These are phyloP conservation scores for Muraenolepis orangiensis DNA, from an alignment of 2,797 vertebrate species.

Conservation along the genomic window DNA sequence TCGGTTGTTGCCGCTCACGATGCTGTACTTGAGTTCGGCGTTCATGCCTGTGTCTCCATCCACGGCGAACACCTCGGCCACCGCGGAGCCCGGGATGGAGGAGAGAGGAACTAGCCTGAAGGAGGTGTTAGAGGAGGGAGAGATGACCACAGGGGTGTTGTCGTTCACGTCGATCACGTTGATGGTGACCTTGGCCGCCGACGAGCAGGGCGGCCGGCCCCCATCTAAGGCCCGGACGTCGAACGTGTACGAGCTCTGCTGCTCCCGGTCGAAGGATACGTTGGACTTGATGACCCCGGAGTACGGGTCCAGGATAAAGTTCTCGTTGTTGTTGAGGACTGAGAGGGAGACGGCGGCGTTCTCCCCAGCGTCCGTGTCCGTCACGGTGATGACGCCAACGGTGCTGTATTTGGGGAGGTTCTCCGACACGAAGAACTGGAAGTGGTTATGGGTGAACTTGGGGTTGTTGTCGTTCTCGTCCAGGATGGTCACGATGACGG, in stretches of 20 bases:
- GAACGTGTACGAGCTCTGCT: slow-evolving; percentile 98
- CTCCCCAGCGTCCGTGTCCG: slow-evolving; percentile 93
- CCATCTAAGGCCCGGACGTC: slow-evolving; percentile 94
- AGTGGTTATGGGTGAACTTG: slow-evolving; percentile 99
- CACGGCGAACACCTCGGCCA: slow-evolving; percentile 96
- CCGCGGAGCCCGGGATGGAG: slow-evolving; percentile 94
- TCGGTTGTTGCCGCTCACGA: slow-evolving; percentile 94
- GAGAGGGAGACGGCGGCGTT: slow-evolving; percentile 95
- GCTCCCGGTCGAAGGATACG: slow-evolving; percentile 96
- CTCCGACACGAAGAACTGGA: slow-evolving; percentile 99
- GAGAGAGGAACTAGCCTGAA: slow-evolving; percentile 96
- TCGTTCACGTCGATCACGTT: slow-evolving; percentile 99
- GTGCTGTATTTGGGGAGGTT: slow-evolving; percentile 99
- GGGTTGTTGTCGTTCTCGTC: slow-evolving; percentile 99
- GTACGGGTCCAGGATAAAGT: slow-evolving; percentile 94
- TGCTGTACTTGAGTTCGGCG: slow-evolving; percentile 94
- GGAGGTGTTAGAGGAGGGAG: slow-evolving; percentile 94
- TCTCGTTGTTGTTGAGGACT: slow-evolving; percentile 95
- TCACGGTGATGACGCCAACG: slow-evolving; percentile 97
- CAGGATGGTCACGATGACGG: slow-evolving; percentile 93
- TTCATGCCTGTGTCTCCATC: slow-evolving; percentile 99
- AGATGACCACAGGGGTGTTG: slow-evolving; percentile 94
- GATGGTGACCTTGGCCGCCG: slow-evolving; percentile 97
- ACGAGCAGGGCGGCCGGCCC: slow-evolving; percentile 90
- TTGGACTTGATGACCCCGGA: slow-evolving; percentile 99